phyloP scores from a whole-genome alignment of 2,797 vertebrate species.

The Phataginus tetradactyla region DNA sequence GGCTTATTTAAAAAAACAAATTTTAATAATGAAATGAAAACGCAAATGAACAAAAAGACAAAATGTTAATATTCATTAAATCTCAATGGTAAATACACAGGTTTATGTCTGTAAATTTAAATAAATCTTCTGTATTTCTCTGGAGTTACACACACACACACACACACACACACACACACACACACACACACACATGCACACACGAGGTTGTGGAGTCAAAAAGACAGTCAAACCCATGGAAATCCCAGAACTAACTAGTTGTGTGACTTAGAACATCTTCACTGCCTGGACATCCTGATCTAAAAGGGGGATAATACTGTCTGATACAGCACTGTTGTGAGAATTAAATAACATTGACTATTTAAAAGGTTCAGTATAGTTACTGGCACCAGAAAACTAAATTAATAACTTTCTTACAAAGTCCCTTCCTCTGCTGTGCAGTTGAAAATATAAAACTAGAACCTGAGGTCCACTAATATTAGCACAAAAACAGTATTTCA shows the following conservation, averaged over 20 bases:
- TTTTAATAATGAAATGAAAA: neutral
- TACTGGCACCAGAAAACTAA: neutral
- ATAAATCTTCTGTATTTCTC: neutral
- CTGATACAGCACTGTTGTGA: neutral
- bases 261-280: neutral
- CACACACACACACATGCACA: neutral
- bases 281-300: neutral
- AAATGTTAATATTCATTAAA: neutral
- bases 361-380: neutral
- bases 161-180: neutral
- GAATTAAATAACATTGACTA: constrained; percentile 7
- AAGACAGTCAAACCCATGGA: neutral
- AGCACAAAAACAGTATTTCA: neutral
- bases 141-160: neutral
- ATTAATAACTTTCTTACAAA: neutral
- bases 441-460: neutral
- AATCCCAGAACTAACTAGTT: neutral
- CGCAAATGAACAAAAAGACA: neutral
- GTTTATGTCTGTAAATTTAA: too few species aligned
- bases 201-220: neutral
- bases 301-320: neutral
- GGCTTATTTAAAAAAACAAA: neutral
- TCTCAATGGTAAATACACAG: neutral
- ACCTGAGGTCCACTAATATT: neutral
- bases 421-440: neutral